A percentile compares a stretch with the other conserved stretches of the same genome.
Conservation (phyloP, 2,888 invertebrate genomes). For the Polia nebulosa region DNA sequence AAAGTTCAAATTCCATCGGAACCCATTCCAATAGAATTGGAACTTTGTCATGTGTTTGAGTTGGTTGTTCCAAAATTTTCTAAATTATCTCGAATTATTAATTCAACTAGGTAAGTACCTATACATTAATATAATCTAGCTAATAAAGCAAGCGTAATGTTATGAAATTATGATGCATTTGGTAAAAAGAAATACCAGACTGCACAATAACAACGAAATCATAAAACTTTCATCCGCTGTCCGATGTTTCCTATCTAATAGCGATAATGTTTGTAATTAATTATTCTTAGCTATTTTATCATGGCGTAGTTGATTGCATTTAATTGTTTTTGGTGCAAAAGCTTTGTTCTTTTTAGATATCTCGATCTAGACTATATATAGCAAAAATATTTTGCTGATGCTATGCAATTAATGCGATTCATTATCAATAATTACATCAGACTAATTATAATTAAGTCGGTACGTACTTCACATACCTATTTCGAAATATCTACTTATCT, state of each 20-base stretch:
- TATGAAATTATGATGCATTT: too few species aligned
- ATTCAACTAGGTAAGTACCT: too few species aligned
- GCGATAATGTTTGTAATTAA: conserved; percentile 3
- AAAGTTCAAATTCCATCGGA: too few species aligned
- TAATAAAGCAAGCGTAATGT: too few species aligned
- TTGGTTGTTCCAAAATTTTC: too few species aligned
- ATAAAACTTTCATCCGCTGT: not conserved
- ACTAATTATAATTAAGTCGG: not conserved
- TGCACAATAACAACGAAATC: not conserved
- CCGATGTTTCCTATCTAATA: not conserved
- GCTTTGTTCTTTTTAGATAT: conserved; percentile 12
- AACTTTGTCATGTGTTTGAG: too few species aligned
- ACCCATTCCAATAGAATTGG: too few species aligned
- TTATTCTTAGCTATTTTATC: not conserved
- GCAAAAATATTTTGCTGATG: conserved; percentile 3
- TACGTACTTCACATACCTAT: conserved; percentile 1
- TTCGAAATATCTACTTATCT: not conserved
- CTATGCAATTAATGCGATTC: conserved; percentile 11
- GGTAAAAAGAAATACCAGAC: not conserved
- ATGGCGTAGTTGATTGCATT: conserved; percentile 29
- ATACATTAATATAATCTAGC: too few species aligned
- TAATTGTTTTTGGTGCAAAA: conserved; percentile 32
- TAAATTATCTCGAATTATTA: too few species aligned
- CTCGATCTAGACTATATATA: not conserved
- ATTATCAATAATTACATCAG: not conserved